Conservation (phyloP, 2,888 invertebrate genomes). For the Ormyrus thymus region DNA sequence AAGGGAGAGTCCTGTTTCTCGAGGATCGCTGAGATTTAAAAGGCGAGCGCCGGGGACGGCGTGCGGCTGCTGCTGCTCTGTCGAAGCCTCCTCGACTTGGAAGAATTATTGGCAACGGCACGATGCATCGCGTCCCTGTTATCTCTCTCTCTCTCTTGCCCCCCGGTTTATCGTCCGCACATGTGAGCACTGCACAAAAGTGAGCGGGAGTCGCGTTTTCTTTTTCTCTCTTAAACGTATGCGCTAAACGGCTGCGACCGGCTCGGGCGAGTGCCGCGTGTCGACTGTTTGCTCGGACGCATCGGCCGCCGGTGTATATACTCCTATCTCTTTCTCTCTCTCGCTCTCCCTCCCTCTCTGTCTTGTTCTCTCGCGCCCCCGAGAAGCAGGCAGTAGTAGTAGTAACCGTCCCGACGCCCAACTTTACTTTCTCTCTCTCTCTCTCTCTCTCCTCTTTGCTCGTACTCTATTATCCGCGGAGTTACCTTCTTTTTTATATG, state of each 20-base stretch:
- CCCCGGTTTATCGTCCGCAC: neutral
- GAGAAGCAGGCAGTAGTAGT: no score
- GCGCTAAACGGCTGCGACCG: slow-evolving; percentile 45
- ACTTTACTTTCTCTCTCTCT: neutral
- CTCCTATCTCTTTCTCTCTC: slow-evolving; percentile 15
- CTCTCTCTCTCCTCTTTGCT: neutral
- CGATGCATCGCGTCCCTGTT: neutral
- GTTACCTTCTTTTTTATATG: neutral
- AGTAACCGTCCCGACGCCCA: no score
- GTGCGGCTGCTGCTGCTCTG: neutral
- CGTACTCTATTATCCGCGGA: neutral
- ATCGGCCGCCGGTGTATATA: slow-evolving; percentile 60
- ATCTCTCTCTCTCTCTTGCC: no score
- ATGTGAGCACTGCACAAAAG: neutral
- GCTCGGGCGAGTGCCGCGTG: slow-evolving; percentile 71
- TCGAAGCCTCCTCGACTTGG: neutral
- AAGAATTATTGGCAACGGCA: neutral
- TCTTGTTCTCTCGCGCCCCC: neutral
- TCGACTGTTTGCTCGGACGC: slow-evolving; percentile 71
- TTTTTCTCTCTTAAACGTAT: no score
- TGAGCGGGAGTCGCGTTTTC: no score
- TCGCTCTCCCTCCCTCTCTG: slow-evolving; percentile 7
- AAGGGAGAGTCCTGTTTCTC: no score
- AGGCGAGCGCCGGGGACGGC: no score
- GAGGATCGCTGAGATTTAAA: no score